Evolutionary conservation across 2,888 invertebrate genomes (phyloP).

Genomic region (Cerceris ruficornis): DNA sequence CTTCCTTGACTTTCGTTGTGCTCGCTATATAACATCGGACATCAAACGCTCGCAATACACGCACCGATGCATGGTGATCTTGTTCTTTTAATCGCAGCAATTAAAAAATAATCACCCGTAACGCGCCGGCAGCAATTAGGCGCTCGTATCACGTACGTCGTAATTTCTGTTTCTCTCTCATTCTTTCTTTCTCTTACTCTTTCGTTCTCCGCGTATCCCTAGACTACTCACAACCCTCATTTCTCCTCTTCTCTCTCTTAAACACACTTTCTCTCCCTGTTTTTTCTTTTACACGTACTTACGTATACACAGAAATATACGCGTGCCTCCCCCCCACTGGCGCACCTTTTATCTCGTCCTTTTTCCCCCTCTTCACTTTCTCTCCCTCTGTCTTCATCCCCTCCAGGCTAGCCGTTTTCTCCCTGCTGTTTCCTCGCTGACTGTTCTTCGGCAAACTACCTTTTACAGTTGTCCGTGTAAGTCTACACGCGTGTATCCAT

Average conservation of each 20-base stretch:
- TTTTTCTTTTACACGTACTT: slow-evolving; percentile 3
- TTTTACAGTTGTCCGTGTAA: slow-evolving; percentile 38
- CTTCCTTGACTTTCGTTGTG: slow-evolving; percentile 18
- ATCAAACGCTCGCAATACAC: slow-evolving; percentile 59
- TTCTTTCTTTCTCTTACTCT: slow-evolving; percentile 4
- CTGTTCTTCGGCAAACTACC: slow-evolving; percentile 51
- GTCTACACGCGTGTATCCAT: slow-evolving; percentile 26
- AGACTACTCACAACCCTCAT: slow-evolving; percentile 43
- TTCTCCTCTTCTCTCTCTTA: slow-evolving; percentile 21
- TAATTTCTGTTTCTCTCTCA: slow-evolving; percentile 52
- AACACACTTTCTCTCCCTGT: slow-evolving; percentile 23
- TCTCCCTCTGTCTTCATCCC: neutral
- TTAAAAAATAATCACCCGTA: slow-evolving; percentile 78
- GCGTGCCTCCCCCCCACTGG: neutral
- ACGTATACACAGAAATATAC: neutral
- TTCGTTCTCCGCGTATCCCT: slow-evolving; percentile 6
- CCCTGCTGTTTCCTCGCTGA: slow-evolving; percentile 31
- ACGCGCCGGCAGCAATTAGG: slow-evolving; percentile 74
- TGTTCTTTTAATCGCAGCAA: slow-evolving; percentile 74
- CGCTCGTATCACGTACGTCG: slow-evolving; percentile 71
- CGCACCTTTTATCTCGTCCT: neutral
- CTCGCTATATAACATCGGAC: slow-evolving; percentile 37
- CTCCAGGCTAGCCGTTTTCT: neutral
- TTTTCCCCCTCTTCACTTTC: neutral
- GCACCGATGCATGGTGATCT: slow-evolving; percentile 64